Conservation (phyloP, 2,797 vertebrate species). For the Sebastiscus albofasciatus region DNA sequence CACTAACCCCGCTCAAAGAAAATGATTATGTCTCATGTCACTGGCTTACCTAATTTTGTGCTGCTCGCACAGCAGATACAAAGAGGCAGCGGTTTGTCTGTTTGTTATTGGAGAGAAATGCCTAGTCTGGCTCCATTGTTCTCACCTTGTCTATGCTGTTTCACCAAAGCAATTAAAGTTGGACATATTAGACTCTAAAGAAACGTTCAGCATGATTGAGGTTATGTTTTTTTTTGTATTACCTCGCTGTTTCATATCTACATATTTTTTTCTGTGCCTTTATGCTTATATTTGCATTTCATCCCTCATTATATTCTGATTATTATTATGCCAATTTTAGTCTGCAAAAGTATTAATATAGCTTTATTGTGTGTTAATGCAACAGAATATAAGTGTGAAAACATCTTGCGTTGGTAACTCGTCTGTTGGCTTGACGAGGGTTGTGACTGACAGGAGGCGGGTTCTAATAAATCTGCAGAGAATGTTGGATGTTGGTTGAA, state of each 20-base stretch:
- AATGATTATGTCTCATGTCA: slow-evolving; percentile 69
- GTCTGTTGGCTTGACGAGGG: neutral
- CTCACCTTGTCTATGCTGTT: slow-evolving; percentile 53
- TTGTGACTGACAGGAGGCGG: slow-evolving; percentile 20
- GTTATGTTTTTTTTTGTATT: slow-evolving; percentile 18
- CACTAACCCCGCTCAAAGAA: slow-evolving; percentile 62
- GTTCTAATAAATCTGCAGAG: neutral
- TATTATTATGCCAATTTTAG: slow-evolving; percentile 19
- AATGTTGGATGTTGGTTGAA: slow-evolving; percentile 13
- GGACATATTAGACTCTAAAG: slow-evolving; percentile 44
- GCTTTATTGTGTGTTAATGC: slow-evolving; percentile 31
- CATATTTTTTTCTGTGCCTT: slow-evolving; percentile 6
- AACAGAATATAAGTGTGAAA: slow-evolving; percentile 2
- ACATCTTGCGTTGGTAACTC: neutral
- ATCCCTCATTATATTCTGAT: slow-evolving; percentile 15
- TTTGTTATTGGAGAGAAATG: slow-evolving; percentile 52
- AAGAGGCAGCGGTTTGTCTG: slow-evolving; percentile 48
- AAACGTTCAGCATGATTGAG: slow-evolving; percentile 54
- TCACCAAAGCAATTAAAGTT: slow-evolving; percentile 62
- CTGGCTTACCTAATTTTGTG: slow-evolving; percentile 65
- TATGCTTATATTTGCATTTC: slow-evolving; percentile 29
- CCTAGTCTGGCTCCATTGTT: slow-evolving; percentile 42
- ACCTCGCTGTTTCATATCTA: slow-evolving; percentile 3
- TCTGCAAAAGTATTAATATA: slow-evolving; percentile 4
- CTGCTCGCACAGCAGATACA: slow-evolving; percentile 57